Base-by-base conservation (phyloP, 2,797 vertebrate genomes). In the Myoxocephalus aenaeus region DNA sequence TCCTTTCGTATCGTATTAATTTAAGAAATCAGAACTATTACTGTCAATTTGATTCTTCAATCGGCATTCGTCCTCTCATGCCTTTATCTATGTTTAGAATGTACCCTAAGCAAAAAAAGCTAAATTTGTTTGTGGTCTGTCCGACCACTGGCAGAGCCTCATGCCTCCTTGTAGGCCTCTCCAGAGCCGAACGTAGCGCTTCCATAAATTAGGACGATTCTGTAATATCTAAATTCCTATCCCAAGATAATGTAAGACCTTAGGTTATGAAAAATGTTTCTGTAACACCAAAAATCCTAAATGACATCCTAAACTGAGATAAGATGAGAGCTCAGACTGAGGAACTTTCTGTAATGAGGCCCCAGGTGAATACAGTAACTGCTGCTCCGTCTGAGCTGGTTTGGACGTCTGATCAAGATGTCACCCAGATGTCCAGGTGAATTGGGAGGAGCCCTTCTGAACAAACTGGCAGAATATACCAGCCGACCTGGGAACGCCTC, bases 401-500 rank as follows among this genome's bases (percentile, higher is more conserved):
- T 50, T 50, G 18, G 48, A 50, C 18, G 20, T 50, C 3, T 51
- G 71, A 78, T 79, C 34, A 25, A 85, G 75, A 70, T 78, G 67
- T 81, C 81, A 66, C 46, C 62, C 73, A 38, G 20, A 62, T 58
- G 62, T 81, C 25, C 70, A 68, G 3, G 1, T 18, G 63, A 62
- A 82, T 65, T 25, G 42, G 44, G 50, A 82, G 58, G 44, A 70
- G 48, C 80, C 25, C 53, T 13, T 22, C 34, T 7, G 29, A 76
- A 75, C 69, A 78, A 61, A 70, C 83, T 76, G 44, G 14, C 59
- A 51, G 72, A 48, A 67, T n/a, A 66, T 65, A 70, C 59, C 22
- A 65, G 44, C 46, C 77, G 70, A 80, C 75, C 66, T 32, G 36
- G 50, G 51, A 72, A 66, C 0, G 22, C 75, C 71, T 78, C 32